These are phyloP conservation scores for Ochropleura plecta DNA, from an alignment of 2,888 invertebrate genomes.

Conservation along the genomic window DNA sequence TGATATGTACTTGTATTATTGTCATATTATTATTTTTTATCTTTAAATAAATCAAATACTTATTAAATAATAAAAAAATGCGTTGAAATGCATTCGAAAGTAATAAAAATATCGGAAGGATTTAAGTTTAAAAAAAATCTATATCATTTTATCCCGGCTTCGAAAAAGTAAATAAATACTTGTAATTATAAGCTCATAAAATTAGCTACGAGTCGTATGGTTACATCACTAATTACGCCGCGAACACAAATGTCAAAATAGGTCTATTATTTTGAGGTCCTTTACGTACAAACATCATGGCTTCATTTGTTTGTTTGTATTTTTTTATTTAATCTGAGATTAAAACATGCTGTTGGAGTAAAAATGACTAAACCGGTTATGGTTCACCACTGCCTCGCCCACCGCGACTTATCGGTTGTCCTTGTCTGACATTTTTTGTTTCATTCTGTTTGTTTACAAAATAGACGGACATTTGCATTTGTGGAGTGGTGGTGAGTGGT, in stretches of 20 bases:
- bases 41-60: conserved; percentile 28
- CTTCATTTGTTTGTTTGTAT: conserved; percentile 32
- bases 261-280: conserved; percentile 32
- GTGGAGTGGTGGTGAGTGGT: too few species aligned
- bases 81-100: conserved; percentile 30
- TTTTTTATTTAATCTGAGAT: conserved; percentile 33
- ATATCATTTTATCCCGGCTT: conserved; percentile 30
- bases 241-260: conserved; percentile 32
- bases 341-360: conserved; percentile 33
- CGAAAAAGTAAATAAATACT: conserved; percentile 30
- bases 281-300: conserved; percentile 33
- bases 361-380: conserved; percentile 33
- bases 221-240: conserved; percentile 29
- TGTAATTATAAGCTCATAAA: conserved; percentile 30
- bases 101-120: conserved; percentile 32
- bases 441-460: too few species aligned
- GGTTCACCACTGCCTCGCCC: conserved; percentile 29
- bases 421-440: too few species aligned
- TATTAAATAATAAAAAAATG: conserved; percentile 31
- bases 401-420: too few species aligned
- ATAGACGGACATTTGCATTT: too few species aligned
- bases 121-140: conserved; percentile 28
- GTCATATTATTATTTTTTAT: conserved; percentile 28
- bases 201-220: conserved; percentile 33
- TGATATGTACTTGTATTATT: conserved; percentile 28